Evolutionary conservation across 2,797 vertebrate species (phyloP).

Genomic region (Apodemus agrarius): DNA sequence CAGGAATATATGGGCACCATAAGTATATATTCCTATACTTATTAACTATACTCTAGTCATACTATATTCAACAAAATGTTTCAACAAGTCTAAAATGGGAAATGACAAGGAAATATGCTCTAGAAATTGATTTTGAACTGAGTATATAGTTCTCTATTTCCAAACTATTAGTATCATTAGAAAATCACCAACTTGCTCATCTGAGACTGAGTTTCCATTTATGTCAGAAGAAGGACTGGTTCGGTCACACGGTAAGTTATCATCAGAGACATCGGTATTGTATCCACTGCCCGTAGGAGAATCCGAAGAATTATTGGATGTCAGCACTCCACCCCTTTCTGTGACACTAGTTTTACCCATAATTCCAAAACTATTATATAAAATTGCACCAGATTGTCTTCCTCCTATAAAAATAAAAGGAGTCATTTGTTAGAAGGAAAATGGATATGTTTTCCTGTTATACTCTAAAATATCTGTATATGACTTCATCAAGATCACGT

Average conservation of each 20-base stretch:
- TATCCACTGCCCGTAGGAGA: constrained; percentile 99
- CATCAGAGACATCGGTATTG: constrained; percentile 97
- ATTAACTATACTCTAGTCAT: neutral
- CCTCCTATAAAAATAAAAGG: constrained; percentile 89
- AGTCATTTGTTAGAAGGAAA: constrained; percentile 5
- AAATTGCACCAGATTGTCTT: constrained; percentile 95
- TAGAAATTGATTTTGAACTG: constrained; percentile 43
- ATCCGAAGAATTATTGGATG: constrained; percentile 95
- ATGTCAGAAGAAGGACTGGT: constrained; percentile 91
- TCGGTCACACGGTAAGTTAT: constrained; percentile 94
- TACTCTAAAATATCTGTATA: neutral
- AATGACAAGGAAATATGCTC: constrained; percentile 18
- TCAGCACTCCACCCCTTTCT: constrained; percentile 91
- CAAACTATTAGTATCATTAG: constrained; percentile 23
- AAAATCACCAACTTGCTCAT: constrained; percentile 92
- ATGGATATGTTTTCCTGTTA: neutral
- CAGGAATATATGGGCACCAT: neutral
- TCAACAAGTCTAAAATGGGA: neutral
- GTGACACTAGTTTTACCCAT: constrained; percentile 91
- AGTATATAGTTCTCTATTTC: neutral
- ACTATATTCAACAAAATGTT: neutral
- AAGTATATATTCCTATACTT: neutral
- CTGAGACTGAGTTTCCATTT: constrained; percentile 94
- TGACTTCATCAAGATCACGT: constrained; percentile 12
- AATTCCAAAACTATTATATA: constrained; percentile 94